A percentile compares a stretch with the other conserved stretches of the same genome.
Evolutionary conservation across 35 echinoderm and acorn worm genomes (phyloP).

Genomic region (Hemicentrotus pulcherrimus): DNA sequence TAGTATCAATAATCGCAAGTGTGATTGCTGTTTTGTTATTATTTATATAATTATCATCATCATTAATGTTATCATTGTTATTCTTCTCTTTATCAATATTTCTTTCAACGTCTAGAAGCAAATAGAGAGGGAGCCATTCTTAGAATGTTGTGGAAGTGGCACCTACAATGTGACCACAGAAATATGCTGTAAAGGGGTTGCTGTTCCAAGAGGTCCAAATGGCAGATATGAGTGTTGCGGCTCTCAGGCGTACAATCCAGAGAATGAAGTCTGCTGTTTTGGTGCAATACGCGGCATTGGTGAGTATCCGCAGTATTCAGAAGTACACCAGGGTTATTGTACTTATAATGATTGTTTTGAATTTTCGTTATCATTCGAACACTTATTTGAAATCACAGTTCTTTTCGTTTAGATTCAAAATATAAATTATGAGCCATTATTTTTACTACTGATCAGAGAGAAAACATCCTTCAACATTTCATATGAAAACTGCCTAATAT

Average conservation of each 20-base stretch:
- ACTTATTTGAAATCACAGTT: neutral
- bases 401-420: no score
- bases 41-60: no score
- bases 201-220: neutral
- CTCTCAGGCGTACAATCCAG: neutral
- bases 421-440: no score
- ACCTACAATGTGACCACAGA: neutral
- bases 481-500: no score
- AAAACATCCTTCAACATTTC: no score
- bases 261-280: neutral
- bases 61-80: no score
- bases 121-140: neutral
- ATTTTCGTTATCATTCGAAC: neutral
- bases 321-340: neutral
- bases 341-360: neutral
- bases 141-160: neutral
- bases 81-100: neutral
- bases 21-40: no score
- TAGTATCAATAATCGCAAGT: no score
- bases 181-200: neutral
- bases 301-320: neutral
- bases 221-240: neutral
- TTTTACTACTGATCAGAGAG: no score
- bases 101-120: neutral
- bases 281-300: neutral